Percentiles rank a stretch among this genome's conserved stretches.
Evolutionary conservation across 2,113 vertebrate genomes (phyloP).

Genomic region (Octodon degus): DNA sequence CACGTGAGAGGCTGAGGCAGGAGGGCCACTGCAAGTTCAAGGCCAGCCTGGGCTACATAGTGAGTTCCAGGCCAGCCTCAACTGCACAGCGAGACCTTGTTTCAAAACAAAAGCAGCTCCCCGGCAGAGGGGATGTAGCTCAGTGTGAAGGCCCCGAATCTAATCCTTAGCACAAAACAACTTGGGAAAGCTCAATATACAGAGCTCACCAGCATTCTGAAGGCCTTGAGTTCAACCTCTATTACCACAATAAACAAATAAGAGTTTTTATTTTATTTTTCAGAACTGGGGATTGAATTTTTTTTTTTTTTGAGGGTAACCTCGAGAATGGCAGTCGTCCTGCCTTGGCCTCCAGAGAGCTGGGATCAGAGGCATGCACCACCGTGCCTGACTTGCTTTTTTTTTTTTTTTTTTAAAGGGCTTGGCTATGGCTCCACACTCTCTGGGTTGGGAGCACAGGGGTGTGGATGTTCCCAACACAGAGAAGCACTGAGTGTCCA

Average conservation of each 20-base stretch:
- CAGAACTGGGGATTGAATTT: not conserved
- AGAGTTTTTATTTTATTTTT: not conserved
- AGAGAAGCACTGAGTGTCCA: not conserved
- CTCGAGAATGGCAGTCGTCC: not conserved
- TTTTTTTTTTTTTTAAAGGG: not conserved
- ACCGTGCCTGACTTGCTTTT: not conserved
- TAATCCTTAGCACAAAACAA: not conserved
- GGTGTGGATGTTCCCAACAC: not conserved
- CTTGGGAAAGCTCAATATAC: not conserved
- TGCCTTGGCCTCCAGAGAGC: not conserved
- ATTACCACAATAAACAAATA: not conserved
- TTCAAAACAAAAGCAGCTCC: not conserved
- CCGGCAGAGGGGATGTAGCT: not conserved
- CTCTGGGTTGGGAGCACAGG: not conserved
- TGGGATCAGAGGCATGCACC: not conserved
- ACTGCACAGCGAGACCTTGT: not conserved
- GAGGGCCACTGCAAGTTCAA: not conserved
- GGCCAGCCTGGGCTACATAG: not conserved
- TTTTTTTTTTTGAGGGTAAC: not conserved
- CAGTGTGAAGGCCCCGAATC: not conserved
- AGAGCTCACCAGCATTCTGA: not conserved
- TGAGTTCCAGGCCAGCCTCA: not conserved
- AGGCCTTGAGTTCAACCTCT: not conserved
- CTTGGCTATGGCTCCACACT: not conserved
- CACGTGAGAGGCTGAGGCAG: not conserved